A percentile compares a stretch with the other conserved stretches of the same genome.
These are phyloP conservation scores for Nebria ingens DNA, from an alignment of 1,140 invertebrate genomes.

Conservation along the genomic window DNA sequence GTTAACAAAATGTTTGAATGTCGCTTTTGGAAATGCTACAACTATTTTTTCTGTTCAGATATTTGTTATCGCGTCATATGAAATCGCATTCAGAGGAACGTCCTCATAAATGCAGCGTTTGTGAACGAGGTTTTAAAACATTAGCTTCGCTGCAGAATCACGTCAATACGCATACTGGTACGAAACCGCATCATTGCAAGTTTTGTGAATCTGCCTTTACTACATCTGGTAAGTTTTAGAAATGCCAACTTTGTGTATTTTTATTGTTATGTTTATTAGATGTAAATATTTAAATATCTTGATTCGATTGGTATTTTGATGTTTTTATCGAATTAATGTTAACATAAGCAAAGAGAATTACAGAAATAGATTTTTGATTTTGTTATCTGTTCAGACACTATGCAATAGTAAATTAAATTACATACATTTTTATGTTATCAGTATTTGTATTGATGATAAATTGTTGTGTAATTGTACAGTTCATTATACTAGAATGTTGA, in stretches of 20 bases:
- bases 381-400: neutral
- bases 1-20: conserved; percentile 29
- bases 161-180: conserved; percentile 92
- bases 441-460: no score
- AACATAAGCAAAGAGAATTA: conserved; percentile 4
- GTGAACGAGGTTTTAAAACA: conserved; percentile 92
- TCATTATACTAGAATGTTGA: conserved; percentile 9
- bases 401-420: neutral
- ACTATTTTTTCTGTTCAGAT: conserved; percentile 34
- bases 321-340: conserved; percentile 12
- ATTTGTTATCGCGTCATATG: conserved; percentile 86
- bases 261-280: no score
- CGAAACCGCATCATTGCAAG: conserved; percentile 90
- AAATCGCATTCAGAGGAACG: conserved; percentile 91
- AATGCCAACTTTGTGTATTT: no score
- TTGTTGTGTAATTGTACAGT: no score
- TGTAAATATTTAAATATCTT: no score
- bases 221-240: conserved; percentile 66
- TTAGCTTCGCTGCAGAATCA: conserved; percentile 89
- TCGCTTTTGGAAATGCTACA: conserved; percentile 1
- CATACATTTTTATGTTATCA: no score
- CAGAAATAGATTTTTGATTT: neutral
- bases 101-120: conserved; percentile 89
- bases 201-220: conserved; percentile 89
- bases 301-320: neutral